These are phyloP conservation scores for Mesorhabditis sp. DNA, from an alignment of 2,888 invertebrate species.

Conservation along the genomic window DNA sequence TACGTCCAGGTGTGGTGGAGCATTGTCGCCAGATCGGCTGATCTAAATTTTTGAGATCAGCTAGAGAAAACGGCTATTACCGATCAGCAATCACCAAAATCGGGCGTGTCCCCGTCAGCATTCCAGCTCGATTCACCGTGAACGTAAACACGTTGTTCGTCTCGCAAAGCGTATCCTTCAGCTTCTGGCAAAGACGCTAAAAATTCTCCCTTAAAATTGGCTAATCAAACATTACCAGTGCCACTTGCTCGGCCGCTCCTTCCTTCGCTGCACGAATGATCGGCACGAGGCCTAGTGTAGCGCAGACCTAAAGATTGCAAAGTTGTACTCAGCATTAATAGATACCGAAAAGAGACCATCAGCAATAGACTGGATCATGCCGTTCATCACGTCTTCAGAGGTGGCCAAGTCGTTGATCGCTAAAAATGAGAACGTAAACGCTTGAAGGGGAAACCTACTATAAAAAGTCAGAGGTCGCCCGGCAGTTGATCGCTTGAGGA, in stretches of 20 bases:
- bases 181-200: conserved; percentile 84
- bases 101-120: conserved; percentile 53
- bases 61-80: background rate
- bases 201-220: conserved; percentile 11
- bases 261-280: conserved; percentile 86
- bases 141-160: conserved; percentile 84
- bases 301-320: conserved; percentile 69
- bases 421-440: conserved; percentile 11
- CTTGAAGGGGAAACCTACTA: conserved; percentile 65
- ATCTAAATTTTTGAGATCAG: conserved; percentile 9
- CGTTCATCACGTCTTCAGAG: conserved; percentile 85
- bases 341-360: conserved; percentile 84
- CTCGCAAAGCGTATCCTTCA: conserved; percentile 92
- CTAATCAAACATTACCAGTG: conserved; percentile 58
- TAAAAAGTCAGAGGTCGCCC: conserved; percentile 87
- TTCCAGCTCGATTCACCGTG: conserved; percentile 67
- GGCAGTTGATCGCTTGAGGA: conserved; percentile 76
- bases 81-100: conserved; percentile 34
- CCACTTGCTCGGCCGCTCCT: conserved; percentile 97
- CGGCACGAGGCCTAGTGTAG: conserved; percentile 87
- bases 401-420: conserved; percentile 52
- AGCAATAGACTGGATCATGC: conserved; percentile 86
- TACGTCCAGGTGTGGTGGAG: conserved; percentile 99
- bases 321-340: background rate
- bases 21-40: conserved; percentile 77